A percentile compares a stretch with the other conserved stretches of the same genome.
Conservation (phyloP, 2,888 invertebrate genomes). For the Lepidonotus clava region DNA sequence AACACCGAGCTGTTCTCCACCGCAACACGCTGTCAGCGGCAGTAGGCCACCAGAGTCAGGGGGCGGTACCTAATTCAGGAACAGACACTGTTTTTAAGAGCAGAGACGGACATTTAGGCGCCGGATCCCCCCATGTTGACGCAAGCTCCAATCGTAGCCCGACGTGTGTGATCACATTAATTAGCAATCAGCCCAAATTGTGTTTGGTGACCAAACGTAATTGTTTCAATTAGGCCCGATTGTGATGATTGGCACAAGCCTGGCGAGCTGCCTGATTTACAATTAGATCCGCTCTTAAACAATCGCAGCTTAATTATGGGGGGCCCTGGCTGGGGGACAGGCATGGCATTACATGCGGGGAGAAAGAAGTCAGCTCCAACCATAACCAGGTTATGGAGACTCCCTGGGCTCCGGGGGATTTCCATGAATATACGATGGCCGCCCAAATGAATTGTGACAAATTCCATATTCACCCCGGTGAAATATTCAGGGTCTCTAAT, state of each 20-base stretch:
- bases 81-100: no score
- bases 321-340: not conserved
- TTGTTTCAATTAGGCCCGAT: slow-evolving; percentile 19
- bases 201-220: slow-evolving; percentile 28
- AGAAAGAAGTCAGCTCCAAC: not conserved
- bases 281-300: not conserved
- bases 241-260: not conserved
- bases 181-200: not conserved
- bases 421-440: not conserved
- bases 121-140: no score
- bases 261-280: not conserved
- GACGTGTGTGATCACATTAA: not conserved
- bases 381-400: not conserved
- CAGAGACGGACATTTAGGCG: no score
- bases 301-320: not conserved
- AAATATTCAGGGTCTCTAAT: not conserved
- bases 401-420: not conserved
- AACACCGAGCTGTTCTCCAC: no score
- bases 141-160: not conserved
- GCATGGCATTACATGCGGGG: not conserved
- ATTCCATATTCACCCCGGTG: not conserved
- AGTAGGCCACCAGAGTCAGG: no score
- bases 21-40: no score
- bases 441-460: no score
- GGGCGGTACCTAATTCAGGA: no score